Conservation (phyloP, 2,888 invertebrate genomes). For the Leucania comma region DNA sequence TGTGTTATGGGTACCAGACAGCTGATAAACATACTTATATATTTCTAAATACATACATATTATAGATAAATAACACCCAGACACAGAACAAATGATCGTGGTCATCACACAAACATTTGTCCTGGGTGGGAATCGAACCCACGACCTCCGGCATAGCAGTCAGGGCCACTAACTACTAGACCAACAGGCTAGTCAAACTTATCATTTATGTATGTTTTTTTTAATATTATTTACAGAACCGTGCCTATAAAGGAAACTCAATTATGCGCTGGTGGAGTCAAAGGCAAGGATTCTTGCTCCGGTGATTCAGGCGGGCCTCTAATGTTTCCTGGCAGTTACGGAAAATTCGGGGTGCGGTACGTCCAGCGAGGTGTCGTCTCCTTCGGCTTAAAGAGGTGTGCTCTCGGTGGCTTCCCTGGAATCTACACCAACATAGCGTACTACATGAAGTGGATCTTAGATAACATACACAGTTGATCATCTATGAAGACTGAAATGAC, state of each 20-base stretch:
- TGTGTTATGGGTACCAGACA: no score
- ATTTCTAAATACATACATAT: no score
- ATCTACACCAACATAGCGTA: slow-evolving; percentile 90
- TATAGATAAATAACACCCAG: no score
- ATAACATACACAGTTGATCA: slow-evolving; percentile 78
- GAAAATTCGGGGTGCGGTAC: slow-evolving; percentile 81
- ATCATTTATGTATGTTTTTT: not conserved
- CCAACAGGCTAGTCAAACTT: no score
- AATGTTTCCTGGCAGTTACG: slow-evolving; percentile 78
- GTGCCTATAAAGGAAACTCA: slow-evolving; percentile 84
- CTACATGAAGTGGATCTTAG: slow-evolving; percentile 91
- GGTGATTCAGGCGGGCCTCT: slow-evolving; percentile 94
- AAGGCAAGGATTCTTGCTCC: slow-evolving; percentile 91
- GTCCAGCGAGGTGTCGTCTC: slow-evolving; percentile 92
- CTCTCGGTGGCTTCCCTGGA: slow-evolving; percentile 88
- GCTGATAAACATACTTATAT: no score
- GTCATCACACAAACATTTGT: no score
- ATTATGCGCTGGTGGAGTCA: slow-evolving; percentile 89
- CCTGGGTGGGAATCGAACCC: no score
- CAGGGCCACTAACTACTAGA: no score
- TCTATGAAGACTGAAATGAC: slow-evolving; percentile 1
- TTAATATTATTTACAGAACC: slow-evolving; percentile 52
- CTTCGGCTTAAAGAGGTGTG: slow-evolving; percentile 89
- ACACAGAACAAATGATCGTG: no score
- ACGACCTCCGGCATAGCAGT: no score